phyloP scores from a whole-genome alignment of 2,888 invertebrate genomes.

The Drosophila borealis region DNA sequence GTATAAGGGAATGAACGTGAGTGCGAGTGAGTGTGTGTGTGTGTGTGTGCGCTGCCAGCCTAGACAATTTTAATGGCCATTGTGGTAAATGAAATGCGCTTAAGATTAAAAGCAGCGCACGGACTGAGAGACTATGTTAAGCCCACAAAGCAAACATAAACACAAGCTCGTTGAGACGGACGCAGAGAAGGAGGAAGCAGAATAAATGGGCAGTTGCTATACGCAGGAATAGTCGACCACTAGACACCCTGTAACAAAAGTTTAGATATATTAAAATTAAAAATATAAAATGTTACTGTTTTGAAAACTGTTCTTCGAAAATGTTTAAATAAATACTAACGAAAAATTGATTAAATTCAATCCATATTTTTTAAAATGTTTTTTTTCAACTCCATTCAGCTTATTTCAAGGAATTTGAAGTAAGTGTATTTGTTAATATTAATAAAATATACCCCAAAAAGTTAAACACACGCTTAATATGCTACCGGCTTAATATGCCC shows the following conservation, averaged over 20 bases:
- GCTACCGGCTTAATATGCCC: background rate
- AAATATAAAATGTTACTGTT: too few species aligned
- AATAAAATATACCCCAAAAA: too few species aligned
- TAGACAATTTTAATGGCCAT: constrained; percentile 71
- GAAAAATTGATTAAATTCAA: too few species aligned
- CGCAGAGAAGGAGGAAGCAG: constrained; percentile 7
- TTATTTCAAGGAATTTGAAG: too few species aligned
- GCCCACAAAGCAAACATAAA: constrained; percentile 73
- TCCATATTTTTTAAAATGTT: too few species aligned
- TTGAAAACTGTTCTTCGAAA: too few species aligned
- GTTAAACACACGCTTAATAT: too few species aligned
- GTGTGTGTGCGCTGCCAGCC: constrained; percentile 31
- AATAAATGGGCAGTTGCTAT: constrained; percentile 9
- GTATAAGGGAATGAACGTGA: background rate
- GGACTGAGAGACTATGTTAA: constrained; percentile 62
- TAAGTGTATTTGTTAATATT: too few species aligned
- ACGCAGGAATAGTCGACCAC: background rate
- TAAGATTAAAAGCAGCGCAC: constrained; percentile 71
- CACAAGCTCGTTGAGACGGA: constrained; percentile 51
- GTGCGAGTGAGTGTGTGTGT: constrained; percentile 11
- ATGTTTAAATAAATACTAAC: too few species aligned
- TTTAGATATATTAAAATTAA: background rate
- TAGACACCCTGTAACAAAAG: background rate
- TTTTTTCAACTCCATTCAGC: too few species aligned
- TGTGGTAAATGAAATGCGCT: constrained; percentile 79